Evolutionary conservation across 2,113 vertebrate genomes (phyloP).

Genomic region (Macroglossus sobrinus): DNA sequence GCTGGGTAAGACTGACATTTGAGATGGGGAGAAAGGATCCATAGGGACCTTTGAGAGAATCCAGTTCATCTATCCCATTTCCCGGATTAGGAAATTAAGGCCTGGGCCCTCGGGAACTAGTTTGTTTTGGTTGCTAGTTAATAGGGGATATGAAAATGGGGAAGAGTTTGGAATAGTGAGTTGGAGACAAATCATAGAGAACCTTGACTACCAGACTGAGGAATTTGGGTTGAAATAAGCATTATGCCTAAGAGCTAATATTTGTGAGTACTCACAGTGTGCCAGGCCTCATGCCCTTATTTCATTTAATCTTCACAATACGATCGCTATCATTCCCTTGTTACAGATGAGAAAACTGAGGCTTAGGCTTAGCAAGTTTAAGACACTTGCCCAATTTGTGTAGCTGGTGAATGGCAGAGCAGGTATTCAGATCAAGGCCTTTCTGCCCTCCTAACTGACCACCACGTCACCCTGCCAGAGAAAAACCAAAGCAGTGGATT

Average conservation of each 20-base stretch:
- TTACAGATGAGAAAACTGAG: neutral
- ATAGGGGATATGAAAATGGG: no score
- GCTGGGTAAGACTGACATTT: neutral
- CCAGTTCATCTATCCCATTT: neutral
- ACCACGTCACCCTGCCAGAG: fast-evolving
- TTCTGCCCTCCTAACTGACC: neutral
- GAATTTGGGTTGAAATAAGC: neutral
- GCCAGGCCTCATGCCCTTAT: fast-evolving
- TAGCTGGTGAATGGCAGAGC: neutral
- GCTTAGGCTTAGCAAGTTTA: neutral
- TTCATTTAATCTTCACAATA: neutral
- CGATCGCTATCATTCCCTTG: neutral
- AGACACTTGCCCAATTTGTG: neutral
- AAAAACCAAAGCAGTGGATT: neutral
- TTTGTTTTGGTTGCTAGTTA: neutral
- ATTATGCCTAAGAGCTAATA: neutral
- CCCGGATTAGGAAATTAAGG: neutral
- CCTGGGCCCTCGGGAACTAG: neutral
- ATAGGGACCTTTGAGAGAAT: neutral
- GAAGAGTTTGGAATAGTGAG: neutral
- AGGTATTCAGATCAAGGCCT: neutral
- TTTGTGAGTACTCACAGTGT: neutral
- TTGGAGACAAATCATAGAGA: neutral
- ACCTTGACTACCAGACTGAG: neutral
- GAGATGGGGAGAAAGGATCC: neutral